phyloP scores from a whole-genome alignment of 1,140 invertebrate genomes.

The Druon quercuslanigerum region DNA sequence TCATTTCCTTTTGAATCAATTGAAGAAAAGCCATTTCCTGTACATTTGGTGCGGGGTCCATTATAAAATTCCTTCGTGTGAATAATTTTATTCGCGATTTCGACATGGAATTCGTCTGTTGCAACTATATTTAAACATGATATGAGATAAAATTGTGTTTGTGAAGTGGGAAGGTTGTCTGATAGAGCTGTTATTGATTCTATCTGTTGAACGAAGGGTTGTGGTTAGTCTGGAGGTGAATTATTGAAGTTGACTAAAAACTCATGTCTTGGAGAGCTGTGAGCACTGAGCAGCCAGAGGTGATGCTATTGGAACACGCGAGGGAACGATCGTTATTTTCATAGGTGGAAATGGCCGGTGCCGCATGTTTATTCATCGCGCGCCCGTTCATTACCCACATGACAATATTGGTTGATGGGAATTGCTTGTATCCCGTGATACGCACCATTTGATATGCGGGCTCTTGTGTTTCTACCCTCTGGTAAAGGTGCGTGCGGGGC shows the following conservation, averaged over 20 bases:
- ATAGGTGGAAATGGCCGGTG: conserved; percentile 55
- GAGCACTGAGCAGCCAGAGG: conserved; percentile 4
- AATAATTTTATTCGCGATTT: too few relatives aligned
- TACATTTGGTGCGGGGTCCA: too few relatives aligned
- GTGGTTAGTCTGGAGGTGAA: conserved; percentile 6
- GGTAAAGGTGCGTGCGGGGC: conserved; percentile 25
- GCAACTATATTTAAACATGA: too few relatives aligned
- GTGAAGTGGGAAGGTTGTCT: background rate
- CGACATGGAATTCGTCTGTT: too few relatives aligned
- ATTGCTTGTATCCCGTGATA: conserved; percentile 72
- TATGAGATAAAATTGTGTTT: background rate
- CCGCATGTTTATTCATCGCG: conserved; percentile 72
- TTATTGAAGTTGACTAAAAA: background rate
- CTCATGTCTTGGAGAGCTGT: conserved; percentile 8
- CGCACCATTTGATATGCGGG: conserved; percentile 74
- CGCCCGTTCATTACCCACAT: conserved; percentile 73
- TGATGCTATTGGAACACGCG: conserved; percentile 10
- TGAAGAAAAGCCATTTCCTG: too few relatives aligned
- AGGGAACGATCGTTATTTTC: conserved; percentile 57
- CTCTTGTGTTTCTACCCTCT: conserved; percentile 45
- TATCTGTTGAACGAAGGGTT: background rate
- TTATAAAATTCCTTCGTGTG: too few relatives aligned
- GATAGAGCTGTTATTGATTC: background rate
- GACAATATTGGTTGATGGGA: conserved; percentile 75
- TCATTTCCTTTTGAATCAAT: too few relatives aligned